Conservation (phyloP, 92 coral and sea anemone genomes). For the Heteractis magnifica region DNA sequence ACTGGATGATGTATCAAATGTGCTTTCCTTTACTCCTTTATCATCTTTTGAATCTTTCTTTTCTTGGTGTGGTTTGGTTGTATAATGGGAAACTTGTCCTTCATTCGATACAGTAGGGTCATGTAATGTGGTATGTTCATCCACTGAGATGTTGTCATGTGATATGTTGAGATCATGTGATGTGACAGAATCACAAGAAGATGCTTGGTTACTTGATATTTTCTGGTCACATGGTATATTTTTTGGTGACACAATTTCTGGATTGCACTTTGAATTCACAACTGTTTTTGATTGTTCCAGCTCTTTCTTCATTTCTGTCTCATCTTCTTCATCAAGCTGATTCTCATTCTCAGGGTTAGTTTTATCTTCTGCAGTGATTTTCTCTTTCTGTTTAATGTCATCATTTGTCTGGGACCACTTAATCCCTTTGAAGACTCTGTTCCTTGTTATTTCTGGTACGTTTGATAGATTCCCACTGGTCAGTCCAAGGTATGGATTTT, state of each 20-base stretch:
- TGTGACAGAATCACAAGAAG: neutral
- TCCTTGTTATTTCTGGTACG: neutral
- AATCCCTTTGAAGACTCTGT: slow-evolving; percentile 18
- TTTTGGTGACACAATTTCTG: neutral
- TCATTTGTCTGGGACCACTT: slow-evolving; percentile 4
- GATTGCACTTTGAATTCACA: neutral
- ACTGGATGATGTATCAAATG: neutral
- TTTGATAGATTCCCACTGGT: neutral
- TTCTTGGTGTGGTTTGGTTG: neutral
- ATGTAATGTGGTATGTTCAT: neutral
- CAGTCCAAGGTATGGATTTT: neutral
- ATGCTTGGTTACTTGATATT: neutral
- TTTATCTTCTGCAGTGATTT: neutral
- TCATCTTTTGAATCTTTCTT: neutral
- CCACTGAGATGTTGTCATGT: neutral
- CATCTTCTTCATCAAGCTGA: neutral
- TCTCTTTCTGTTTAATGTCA: too few species aligned
- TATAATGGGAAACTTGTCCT: neutral
- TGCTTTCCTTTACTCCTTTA: neutral
- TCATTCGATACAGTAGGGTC: neutral
- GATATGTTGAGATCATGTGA: neutral
- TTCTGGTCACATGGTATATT: neutral
- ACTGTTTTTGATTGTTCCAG: neutral
- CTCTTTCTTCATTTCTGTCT: neutral
- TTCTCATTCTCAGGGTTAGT: neutral